These are phyloP conservation scores for Orientallactaga bullata DNA, from an alignment of 2,113 vertebrate genomes.

Conservation along the genomic window DNA sequence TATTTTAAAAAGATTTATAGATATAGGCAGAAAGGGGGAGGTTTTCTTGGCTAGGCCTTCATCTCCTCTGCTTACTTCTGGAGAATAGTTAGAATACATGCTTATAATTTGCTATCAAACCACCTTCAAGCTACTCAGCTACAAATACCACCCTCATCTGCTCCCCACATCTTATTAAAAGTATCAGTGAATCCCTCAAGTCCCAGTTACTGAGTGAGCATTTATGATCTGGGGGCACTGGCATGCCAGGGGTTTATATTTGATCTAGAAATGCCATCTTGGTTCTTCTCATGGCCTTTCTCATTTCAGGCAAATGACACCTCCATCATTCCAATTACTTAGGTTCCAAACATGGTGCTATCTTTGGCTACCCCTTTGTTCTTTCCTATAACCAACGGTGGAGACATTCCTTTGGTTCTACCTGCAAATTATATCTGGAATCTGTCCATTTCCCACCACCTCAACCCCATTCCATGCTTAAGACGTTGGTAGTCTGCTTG, in stretches of 20 bases:
- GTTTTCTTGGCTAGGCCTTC: not conserved
- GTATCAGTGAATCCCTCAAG: not conserved
- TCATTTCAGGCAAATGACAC: not conserved
- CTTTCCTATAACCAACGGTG: not conserved
- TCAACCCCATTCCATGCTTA: too few relatives aligned
- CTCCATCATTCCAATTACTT: not conserved
- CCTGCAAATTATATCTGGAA: not conserved
- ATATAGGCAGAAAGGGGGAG: not conserved
- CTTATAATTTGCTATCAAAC: constrained; percentile 16
- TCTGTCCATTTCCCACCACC: not conserved
- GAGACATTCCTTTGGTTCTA: not conserved
- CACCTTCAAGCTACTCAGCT: not conserved
- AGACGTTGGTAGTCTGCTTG: not conserved
- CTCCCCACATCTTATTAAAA: not conserved
- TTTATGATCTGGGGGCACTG: not conserved
- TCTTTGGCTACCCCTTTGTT: not conserved
- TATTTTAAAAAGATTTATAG: too few relatives aligned
- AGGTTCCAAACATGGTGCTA: not conserved
- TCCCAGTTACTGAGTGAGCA: not conserved
- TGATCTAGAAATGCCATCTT: constrained; percentile 26
- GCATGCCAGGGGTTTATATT: not conserved
- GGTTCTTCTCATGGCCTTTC: not conserved
- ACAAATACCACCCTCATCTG: not conserved
- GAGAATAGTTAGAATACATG: not conserved
- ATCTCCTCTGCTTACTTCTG: constrained; percentile 5